phyloP scores from a whole-genome alignment of 2,888 invertebrate species.

The Aleiodes leptofemur region DNA sequence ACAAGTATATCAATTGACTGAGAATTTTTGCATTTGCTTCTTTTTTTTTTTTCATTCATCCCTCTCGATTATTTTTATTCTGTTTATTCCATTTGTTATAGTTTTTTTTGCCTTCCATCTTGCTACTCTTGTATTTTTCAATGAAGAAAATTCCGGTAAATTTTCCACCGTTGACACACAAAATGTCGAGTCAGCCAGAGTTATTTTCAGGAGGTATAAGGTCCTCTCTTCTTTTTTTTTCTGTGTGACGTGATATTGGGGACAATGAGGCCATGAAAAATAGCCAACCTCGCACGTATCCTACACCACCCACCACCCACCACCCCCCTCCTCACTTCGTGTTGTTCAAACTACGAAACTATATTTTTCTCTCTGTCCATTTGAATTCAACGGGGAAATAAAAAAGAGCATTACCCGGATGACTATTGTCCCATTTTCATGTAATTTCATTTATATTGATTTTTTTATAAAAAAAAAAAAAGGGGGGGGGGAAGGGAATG shows the following conservation, averaged over 20 bases:
- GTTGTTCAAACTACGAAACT: conserved; percentile 22
- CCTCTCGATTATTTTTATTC: background rate
- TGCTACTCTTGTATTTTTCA: conserved; percentile 8
- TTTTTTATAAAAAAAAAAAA: background rate
- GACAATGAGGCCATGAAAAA: conserved; percentile 65
- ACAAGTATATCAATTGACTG: too few relatives aligned
- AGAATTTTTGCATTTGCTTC: background rate
- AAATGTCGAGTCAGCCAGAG: conserved; percentile 46
- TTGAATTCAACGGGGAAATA: conserved; percentile 3
- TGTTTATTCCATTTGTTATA: background rate
- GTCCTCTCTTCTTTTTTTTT: conserved; percentile 50
- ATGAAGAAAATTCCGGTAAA: conserved; percentile 8
- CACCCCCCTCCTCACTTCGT: background rate
- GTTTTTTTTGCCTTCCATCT: background rate
- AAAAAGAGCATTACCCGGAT: conserved; percentile 19
- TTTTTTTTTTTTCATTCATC: background rate
- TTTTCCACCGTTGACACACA: conserved; percentile 22
- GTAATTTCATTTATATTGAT: conserved; percentile 25
- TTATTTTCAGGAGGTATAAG: conserved; percentile 44
- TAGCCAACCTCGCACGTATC: conserved; percentile 56
- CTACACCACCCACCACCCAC: background rate
- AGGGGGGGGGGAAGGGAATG: background rate
- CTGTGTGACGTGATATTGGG: conserved; percentile 55
- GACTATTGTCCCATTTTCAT: conserved; percentile 45
- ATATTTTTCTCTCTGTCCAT: conserved; percentile 1